Percentiles rank a stretch among this genome's conserved stretches.
Conservation (phyloP, 2,113 vertebrate genomes). For the Bettongia penicillata region DNA sequence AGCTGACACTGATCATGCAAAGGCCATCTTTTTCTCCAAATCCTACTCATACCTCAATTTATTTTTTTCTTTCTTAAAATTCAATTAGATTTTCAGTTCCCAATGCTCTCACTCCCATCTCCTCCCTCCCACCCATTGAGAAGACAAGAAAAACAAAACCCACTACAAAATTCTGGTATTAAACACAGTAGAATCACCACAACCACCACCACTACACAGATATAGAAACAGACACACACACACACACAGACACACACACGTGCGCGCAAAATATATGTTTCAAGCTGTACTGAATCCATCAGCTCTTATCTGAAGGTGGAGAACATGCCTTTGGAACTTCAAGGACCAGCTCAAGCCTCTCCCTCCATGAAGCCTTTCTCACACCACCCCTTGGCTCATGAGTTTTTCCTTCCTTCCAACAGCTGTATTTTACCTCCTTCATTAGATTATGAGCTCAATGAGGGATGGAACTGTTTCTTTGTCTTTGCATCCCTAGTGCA, state of each 20-base stretch:
- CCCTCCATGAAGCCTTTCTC: not conserved
- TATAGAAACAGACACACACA: too few species aligned
- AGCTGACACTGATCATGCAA: too few species aligned
- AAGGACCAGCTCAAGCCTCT: not conserved
- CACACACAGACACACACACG: too few species aligned
- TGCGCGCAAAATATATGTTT: not conserved
- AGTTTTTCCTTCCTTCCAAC: not conserved
- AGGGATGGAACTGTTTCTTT: not conserved
- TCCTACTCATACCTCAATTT: too few species aligned
- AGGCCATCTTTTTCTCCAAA: too few species aligned
- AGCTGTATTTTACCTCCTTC: not conserved
- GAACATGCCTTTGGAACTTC: not conserved
- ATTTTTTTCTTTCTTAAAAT: too few species aligned
- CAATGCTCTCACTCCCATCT: too few species aligned
- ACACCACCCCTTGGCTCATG: not conserved
- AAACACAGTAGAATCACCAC: not conserved
- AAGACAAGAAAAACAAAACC: too few species aligned
- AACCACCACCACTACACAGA: too few species aligned
- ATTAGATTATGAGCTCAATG: not conserved
- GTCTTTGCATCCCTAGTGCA: not conserved
- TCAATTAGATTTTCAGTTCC: too few species aligned
- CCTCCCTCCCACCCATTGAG: too few species aligned
- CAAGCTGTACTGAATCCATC: not conserved
- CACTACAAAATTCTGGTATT: not conserved
- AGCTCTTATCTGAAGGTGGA: not conserved